Base-by-base conservation (phyloP, 2,888 invertebrate genomes). In the Hyles lineata region DNA sequence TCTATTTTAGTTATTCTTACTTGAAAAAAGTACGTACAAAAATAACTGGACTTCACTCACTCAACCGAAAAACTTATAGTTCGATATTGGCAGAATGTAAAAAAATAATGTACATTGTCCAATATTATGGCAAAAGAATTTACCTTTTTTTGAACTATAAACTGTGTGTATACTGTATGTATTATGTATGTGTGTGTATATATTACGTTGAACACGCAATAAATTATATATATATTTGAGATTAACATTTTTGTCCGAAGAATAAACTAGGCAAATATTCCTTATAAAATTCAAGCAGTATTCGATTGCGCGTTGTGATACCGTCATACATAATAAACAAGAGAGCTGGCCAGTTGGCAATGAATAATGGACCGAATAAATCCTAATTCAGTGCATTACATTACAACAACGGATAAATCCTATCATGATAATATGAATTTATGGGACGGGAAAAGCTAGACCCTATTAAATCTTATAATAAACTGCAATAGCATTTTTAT, bases 311-410 rank as follows among this genome's bases (percentile, higher is more conserved):
- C 73, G 59, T 73, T 52, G 75, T 72, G 72, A 77, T 76, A 76
- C 69, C 73, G 71, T 80, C 76, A 80, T 84, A 80, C 83, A 86
- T 85, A 86, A 85, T 86, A 84, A 84, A 85, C 82, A 78, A 79
- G 80, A 77, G 76, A 81, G 76, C 75, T 74, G 78, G 77, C 80
- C 80, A 80, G 79, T 80, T 79, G 79, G 80, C 82, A 81, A 85
- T 87, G 86, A 87, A 82, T 83, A 84, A 88, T 85, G 84, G 84
- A 77, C 73, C 76, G 74, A 84, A 87, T 87, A 88, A 87, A 89
- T 88, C 85, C 85, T 88, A 87, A 88, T 88, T 86, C 85, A 83
- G 82, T 87, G 85, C 86, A 87, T 87, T 87, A 87, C 85, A 86
- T 85, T 84, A 84, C 81, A 67, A 50, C 50, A 23, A 67, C 43